These are phyloP conservation scores for Podocnemis expansa DNA, from an alignment of 2,113 vertebrate species.

Conservation along the genomic window DNA sequence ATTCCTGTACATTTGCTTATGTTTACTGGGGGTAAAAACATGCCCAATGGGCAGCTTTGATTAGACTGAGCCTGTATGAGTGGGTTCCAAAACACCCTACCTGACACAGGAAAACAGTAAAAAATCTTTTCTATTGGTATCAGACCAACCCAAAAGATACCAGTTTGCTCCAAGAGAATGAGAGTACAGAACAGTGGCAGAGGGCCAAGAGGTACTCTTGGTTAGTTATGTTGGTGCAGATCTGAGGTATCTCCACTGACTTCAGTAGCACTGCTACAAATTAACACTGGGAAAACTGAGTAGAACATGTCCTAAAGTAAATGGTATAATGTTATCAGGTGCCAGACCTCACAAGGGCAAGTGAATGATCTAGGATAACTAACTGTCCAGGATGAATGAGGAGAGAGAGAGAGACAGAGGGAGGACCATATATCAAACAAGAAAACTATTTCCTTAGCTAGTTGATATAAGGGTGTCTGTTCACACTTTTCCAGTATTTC, in stretches of 20 bases:
- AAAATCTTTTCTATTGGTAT: slow-evolving; percentile 19
- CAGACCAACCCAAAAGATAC: slow-evolving; percentile 53
- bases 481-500: not conserved
- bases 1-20: slow-evolving; percentile 23
- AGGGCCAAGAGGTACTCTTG: slow-evolving; percentile 8
- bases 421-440: not conserved
- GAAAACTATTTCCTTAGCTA: not conserved
- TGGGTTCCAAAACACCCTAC: slow-evolving; percentile 47
- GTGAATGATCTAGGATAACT: slow-evolving; percentile 30
- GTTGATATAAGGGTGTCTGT: not conserved
- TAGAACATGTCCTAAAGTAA: not conserved
- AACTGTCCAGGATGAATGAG: slow-evolving; percentile 35
- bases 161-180: slow-evolving; percentile 63
- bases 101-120: slow-evolving; percentile 58
- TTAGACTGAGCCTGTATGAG: not conserved
- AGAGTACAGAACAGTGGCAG: slow-evolving; percentile 62
- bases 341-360: not conserved
- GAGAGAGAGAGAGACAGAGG: not conserved
- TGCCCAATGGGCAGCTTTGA: not conserved
- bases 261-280: slow-evolving; percentile 4
- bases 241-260: slow-evolving; percentile 14
- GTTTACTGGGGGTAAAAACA: slow-evolving; percentile 33
- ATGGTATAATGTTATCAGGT: slow-evolving; percentile 51
- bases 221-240: not conserved
- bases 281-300: not conserved